Percentiles rank a stretch among this genome's conserved stretches.
Conservation (phyloP, 2,797 vertebrate genomes). For the Denticeps clupeoides region DNA sequence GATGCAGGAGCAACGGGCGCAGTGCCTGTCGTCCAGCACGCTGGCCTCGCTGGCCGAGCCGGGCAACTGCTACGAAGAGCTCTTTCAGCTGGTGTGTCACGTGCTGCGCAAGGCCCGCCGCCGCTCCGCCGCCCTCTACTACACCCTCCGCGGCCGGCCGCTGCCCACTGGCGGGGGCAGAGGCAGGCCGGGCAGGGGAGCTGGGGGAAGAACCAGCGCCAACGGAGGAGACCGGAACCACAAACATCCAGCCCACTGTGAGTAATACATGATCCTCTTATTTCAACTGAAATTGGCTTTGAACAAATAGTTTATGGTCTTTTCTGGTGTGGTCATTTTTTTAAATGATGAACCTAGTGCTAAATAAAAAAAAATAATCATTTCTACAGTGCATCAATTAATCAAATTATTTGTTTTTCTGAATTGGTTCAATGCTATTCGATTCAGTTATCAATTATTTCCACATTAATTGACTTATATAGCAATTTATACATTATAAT, state of each 20-base stretch:
- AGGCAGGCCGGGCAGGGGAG: constrained; percentile 14
- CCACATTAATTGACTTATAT: no score
- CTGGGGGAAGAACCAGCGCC: constrained; percentile 14
- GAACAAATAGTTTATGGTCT: no score
- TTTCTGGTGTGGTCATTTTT: no score
- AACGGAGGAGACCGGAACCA: constrained; percentile 41
- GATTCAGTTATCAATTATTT: no score
- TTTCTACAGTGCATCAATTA: no score
- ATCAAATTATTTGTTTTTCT: no score
- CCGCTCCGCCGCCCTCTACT: constrained; percentile 78
- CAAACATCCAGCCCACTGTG: constrained; percentile 27
- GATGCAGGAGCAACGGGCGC: constrained; percentile 90
- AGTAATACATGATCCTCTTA: no score
- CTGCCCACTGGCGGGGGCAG: constrained; percentile 42
- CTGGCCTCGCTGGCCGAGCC: constrained; percentile 86
- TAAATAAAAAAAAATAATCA: no score
- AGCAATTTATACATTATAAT: no score
- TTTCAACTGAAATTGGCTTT: no score
- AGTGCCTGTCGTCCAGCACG: constrained; percentile 82
- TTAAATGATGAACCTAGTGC: no score
- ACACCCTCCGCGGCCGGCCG: constrained; percentile 65
- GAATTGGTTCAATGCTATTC: no score
- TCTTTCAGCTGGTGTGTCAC: constrained; percentile 92
- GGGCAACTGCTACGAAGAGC: constrained; percentile 91
- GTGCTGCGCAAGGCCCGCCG: constrained; percentile 87